These are phyloP conservation scores for Psittacula derbiana DNA, from an alignment of 2,797 vertebrate species.

Conservation along the genomic window DNA sequence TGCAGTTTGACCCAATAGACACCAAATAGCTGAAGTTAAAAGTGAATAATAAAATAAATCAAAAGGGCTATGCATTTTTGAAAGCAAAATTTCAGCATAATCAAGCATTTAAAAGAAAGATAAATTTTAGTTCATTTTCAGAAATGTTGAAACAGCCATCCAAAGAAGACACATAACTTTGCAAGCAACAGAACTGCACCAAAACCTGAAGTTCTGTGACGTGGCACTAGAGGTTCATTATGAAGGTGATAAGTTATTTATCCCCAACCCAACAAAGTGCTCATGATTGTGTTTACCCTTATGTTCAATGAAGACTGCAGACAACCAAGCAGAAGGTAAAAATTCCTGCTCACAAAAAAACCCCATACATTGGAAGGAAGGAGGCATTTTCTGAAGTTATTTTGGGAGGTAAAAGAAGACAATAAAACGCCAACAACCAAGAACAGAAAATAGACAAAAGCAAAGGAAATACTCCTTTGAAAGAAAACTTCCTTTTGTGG, in stretches of 20 bases:
- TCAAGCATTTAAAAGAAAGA: not conserved
- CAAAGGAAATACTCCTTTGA: not conserved
- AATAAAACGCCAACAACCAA: not conserved
- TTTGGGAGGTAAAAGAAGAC: rapidly evolving
- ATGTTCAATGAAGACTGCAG: not conserved
- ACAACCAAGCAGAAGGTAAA: not conserved
- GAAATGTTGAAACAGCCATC: not conserved
- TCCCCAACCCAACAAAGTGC: not conserved
- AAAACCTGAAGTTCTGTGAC: not conserved
- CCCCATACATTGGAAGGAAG: rapidly evolving
- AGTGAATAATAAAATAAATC: not conserved
- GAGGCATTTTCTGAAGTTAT: not conserved
- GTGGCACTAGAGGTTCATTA: not conserved
- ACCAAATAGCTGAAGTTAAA: not conserved
- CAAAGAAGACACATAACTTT: not conserved
- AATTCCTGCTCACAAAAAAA: not conserved
- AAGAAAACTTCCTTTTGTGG: not conserved
- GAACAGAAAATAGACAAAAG: not conserved
- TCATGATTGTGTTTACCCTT: not conserved
- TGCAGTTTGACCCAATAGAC: not conserved
- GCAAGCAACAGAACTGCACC: not conserved
- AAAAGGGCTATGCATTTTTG: not conserved
- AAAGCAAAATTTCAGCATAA: not conserved
- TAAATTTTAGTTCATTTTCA: not conserved
- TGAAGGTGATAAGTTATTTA: not conserved